Base-by-base conservation (phyloP, 2,888 invertebrate genomes). In the Pheosia gnoma region DNA sequence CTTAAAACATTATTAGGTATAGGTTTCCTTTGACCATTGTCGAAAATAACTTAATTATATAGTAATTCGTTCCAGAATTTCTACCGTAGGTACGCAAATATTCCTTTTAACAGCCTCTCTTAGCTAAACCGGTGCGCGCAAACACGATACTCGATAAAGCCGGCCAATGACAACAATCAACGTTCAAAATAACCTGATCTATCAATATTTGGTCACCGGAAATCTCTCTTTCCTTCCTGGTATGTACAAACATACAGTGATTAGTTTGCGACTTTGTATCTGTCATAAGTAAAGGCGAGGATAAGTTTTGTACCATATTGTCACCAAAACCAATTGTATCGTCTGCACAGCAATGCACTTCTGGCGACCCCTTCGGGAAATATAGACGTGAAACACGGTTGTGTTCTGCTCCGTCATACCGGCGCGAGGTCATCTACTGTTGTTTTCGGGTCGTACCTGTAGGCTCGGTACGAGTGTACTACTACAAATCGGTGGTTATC, bases 401-500 rank as follows among this genome's bases (percentile, higher is more conserved):
- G 25, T 2, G 25, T 25, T 25, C 25, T 25, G 25, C 25, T 2
- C 25, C 41, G 9, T 43, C 4, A 9, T 9, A 4, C 8, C 4
- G 9, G 43, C 43, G 43, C 25, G 25, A 25, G 3, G 4, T 43
- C 43, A 43, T 43, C 43, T 43, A 8, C 10, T 9, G 43, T 43
- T 43, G 9, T 11, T 11, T 9, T 47, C n/a, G n/a, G 11, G 9
- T 11, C n/a, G 47, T n/a, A n/a, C 9, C 4, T 47, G 11, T n/a
- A 47, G 47, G 47, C 47, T 47, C 4, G 11, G 8, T 47, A n/a
- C 11, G 5, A n/a, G 47, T 47, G n/a, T n/a, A 10, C 41, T 25
- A 58, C 52, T 39, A 56, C 58, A 62, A 65, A 62, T 62, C 65
- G 59, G 57, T 57, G 59, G 62, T 67, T 65, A 65, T 67, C 67